Base-by-base conservation (phyloP, 1,140 invertebrate species). In the Listronotus bonariensis region DNA sequence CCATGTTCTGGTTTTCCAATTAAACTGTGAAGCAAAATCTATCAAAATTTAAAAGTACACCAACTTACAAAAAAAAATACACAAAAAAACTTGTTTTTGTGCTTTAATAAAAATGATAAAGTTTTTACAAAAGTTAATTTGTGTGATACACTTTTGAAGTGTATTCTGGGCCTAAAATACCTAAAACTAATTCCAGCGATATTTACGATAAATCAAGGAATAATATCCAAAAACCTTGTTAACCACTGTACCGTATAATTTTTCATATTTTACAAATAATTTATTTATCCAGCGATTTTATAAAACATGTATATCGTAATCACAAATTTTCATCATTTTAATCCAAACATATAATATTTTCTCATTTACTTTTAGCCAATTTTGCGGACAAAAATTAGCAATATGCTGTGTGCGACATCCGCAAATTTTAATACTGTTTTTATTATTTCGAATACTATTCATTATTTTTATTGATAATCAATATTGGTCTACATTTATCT, bases 181-280 rank as follows among this genome's bases (percentile, higher is more conserved):
- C 20, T 26, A 18, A 49, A n/a, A n/a, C 15, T 20, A 49, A 20
- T 49, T 26, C 15, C 20, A n/a, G 18, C 20, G 26, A 7, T 26
- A 20, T 49, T 49, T 49, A 20, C 9, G 26, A 26, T 31, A 20
- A n/a, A 31, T 26, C 15, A 6, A 11, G 5, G 9, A 5, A 12
- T 11, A 45, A 49, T 49, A 31, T 3, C 5, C 14, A 48, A 48
- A 48, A 48, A 48, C n/a, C 46, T 49, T 49, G 15, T 15, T 49
- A 18, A 49, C 20, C 18, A 6, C 20, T 20, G 20, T 31, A 31
- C 11, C 46, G 46, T 15, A 12, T 49, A 49, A 49, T 49, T 49
- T 49, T 49, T 49, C 46, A 49, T 49, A 49, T 49, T 49, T 49
- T 26, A 49, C 46, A 49, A 20, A 49, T 49, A 49, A 49, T 49